Conservation (phyloP, 1,140 invertebrate genomes). For the Drosophila bipectinata region DNA sequence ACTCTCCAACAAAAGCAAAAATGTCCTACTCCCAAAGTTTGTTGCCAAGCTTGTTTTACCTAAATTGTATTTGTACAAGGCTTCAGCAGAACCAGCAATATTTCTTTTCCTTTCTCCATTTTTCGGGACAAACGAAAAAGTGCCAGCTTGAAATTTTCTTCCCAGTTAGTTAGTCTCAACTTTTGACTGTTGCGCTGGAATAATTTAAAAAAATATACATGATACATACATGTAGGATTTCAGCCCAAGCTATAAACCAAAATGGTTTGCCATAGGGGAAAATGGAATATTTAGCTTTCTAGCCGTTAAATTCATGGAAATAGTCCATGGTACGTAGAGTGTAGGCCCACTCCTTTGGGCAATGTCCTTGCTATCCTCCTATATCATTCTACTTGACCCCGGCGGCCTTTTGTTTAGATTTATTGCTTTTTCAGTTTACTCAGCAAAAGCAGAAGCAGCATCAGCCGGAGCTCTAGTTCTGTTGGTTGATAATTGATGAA, state of each 20-base stretch:
- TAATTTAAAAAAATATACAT: neutral
- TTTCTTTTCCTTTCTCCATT: neutral
- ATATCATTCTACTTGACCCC: constrained; percentile 40
- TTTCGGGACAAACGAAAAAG: constrained; percentile 23
- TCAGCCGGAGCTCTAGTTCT: constrained; percentile 5
- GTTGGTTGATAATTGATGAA: constrained; percentile 77
- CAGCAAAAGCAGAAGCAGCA: neutral
- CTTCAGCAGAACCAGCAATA: constrained; percentile 14
- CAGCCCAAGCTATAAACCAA: constrained; percentile 18
- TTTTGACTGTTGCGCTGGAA: constrained; percentile 1
- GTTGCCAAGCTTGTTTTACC: constrained; percentile 69
- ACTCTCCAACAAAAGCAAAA: constrained; percentile 5
- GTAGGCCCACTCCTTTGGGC: constrained; percentile 2
- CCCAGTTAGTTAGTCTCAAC: constrained; percentile 20
- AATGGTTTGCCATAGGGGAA: constrained; percentile 10
- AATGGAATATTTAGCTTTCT: constrained; percentile 17
- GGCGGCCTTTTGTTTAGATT: constrained; percentile 72
- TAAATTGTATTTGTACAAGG: constrained; percentile 63
- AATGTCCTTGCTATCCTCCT: constrained; percentile 25
- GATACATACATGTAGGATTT: neutral
- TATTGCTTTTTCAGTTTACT: constrained; percentile 60
- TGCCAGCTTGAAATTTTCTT: constrained; percentile 40
- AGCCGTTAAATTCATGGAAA: constrained; percentile 39
- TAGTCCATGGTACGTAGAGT: constrained; percentile 15
- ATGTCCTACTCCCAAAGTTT: constrained; percentile 58